Percentiles rank a stretch among this genome's conserved stretches.
These are phyloP conservation scores for Corythornis leucogaster DNA, from an alignment of 2,797 vertebrate genomes.

Conservation along the genomic window DNA sequence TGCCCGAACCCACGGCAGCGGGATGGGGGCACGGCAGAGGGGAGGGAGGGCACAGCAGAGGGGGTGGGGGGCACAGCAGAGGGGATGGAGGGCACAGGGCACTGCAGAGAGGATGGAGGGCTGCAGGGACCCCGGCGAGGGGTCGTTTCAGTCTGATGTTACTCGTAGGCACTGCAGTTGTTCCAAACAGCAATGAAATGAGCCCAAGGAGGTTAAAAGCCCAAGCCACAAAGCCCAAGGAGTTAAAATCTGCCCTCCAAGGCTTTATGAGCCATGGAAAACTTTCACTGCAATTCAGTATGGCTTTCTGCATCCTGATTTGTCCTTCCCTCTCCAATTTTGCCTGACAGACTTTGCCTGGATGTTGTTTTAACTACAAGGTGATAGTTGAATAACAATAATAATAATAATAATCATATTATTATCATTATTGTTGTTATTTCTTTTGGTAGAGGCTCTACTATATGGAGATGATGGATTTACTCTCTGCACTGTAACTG, in stretches of 20 bases:
- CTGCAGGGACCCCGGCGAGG: rapidly evolving
- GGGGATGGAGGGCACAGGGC: no score
- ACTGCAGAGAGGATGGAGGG: no score
- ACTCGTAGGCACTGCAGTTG: not conserved
- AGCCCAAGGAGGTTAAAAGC: not conserved
- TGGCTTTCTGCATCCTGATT: not conserved
- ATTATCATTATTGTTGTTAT: no score
- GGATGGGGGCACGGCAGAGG: no score
- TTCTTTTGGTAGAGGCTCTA: not conserved
- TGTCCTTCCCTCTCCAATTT: not conserved
- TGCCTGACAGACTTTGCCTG: not conserved
- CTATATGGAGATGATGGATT: not conserved
- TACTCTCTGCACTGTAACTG: conserved; percentile 6
- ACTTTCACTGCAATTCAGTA: not conserved
- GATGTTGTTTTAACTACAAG: not conserved
- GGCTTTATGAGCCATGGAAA: not conserved
- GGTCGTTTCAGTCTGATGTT: rapidly evolving
- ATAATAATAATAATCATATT: no score
- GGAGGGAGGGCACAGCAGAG: not conserved
- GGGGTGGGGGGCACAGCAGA: no score
- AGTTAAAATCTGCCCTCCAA: not conserved
- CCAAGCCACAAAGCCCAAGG: not conserved
- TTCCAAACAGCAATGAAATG: rapidly evolving
- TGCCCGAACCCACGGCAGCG: rapidly evolving
- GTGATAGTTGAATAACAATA: not conserved